Conservation (phyloP, 2,888 invertebrate species). For the Nasonovia ribisnigri region DNA sequence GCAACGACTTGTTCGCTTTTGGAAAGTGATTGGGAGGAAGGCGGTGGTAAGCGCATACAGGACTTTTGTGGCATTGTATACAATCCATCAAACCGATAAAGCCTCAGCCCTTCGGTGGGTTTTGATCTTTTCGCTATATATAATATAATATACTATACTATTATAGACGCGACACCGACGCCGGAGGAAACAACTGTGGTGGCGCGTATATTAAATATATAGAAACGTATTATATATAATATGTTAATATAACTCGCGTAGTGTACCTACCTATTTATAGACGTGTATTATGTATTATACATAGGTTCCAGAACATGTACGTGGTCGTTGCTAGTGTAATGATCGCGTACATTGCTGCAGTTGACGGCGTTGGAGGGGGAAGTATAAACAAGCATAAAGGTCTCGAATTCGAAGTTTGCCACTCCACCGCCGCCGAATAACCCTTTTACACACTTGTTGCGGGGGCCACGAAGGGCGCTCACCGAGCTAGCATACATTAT, state of each 20-base stretch:
- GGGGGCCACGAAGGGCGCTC: background rate
- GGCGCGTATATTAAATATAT: background rate
- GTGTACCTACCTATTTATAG: background rate
- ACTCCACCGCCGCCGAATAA: background rate
- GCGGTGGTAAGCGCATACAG: background rate
- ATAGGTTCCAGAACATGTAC: too few relatives aligned
- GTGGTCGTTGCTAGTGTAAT: background rate
- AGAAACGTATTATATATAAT: background rate
- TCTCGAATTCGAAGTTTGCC: slow-evolving; percentile 30
- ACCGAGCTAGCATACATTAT: background rate
- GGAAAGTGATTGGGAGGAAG: background rate
- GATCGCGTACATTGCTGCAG: background rate
- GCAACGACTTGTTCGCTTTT: background rate
- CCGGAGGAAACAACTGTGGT: background rate
- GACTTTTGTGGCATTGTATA: background rate
- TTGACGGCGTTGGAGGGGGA: background rate
- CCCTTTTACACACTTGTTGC: slow-evolving; percentile 44
- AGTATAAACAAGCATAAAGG: slow-evolving; percentile 2
- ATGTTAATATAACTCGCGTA: background rate
- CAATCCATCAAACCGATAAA: slow-evolving; percentile 7
- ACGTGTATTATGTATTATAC: background rate
- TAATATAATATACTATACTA: background rate
- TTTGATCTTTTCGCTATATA: background rate
- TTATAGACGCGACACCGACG: background rate
- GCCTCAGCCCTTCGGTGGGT: background rate